These are phyloP conservation scores for Calliphora vicina DNA, from an alignment of 1,140 invertebrate genomes.

Conservation along the genomic window DNA sequence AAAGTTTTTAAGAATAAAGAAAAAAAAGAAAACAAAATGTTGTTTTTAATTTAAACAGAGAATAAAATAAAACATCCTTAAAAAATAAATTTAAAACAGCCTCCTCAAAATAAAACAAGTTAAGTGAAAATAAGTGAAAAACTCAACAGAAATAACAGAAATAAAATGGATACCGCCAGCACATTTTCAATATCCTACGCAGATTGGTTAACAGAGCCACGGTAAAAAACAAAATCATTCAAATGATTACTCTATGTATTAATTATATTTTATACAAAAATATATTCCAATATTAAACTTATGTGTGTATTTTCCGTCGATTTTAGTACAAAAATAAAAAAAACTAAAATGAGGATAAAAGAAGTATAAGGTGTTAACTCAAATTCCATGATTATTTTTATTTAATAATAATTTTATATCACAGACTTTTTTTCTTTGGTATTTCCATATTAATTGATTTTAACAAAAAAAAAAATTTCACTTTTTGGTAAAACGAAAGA, in stretches of 20 bases:
- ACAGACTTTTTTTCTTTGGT: neutral
- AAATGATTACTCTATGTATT: too few species aligned
- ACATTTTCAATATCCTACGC: conserved; percentile 46
- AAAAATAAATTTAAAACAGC: neutral
- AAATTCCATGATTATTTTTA: neutral
- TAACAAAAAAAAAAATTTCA: neutral
- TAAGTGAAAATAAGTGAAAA: conserved; percentile 19
- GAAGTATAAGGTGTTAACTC: neutral
- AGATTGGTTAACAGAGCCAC: conserved; percentile 47
- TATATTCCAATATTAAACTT: conserved; percentile 8
- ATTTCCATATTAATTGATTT: conserved; percentile 3
- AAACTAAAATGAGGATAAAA: neutral
- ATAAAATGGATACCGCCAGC: conserved; percentile 44
- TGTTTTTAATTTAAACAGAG: neutral
- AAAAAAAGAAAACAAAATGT: neutral
- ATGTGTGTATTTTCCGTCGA: neutral
- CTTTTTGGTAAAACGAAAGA: neutral
- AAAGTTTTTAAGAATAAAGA: neutral
- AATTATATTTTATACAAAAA: too few species aligned
- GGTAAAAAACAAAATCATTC: conserved; percentile 36
- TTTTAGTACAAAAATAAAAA: neutral
- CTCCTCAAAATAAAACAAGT: too few species aligned
- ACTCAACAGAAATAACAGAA: neutral
- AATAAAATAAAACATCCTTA: neutral
- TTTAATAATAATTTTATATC: neutral